Evolutionary conservation across 2,113 vertebrate species (phyloP).

Genomic region (Oreocharis arfaki): DNA sequence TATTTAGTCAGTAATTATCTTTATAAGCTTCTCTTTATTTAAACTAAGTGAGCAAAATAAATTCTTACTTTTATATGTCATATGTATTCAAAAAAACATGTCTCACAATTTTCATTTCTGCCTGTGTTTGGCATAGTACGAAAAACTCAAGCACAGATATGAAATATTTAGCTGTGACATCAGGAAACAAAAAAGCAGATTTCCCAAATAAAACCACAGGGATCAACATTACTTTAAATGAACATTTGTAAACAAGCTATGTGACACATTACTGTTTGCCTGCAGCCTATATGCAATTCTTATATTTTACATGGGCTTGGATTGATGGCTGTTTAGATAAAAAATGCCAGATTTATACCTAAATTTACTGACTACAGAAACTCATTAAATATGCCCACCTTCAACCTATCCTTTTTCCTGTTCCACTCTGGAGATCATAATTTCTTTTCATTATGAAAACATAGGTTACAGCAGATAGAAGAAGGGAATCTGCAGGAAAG

Average conservation of each 20-base stretch:
- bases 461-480: not conserved
- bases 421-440: not conserved
- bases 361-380: not conserved
- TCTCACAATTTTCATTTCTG: not conserved
- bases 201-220: not conserved
- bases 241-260: not conserved
- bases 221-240: not conserved
- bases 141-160: not conserved
- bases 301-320: not conserved
- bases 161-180: not conserved
- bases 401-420: not conserved
- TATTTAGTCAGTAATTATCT: not conserved
- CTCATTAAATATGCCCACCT: not conserved
- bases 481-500: not conserved
- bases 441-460: not conserved
- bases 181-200: not conserved
- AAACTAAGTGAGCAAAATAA: not conserved
- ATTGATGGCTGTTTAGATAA: not conserved
- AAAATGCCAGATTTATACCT: not conserved
- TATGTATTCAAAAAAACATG: not conserved
- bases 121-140: not conserved
- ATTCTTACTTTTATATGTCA: not conserved
- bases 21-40: not conserved
- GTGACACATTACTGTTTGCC: not conserved
- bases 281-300: not conserved